phyloP scores from a whole-genome alignment of 1,140 invertebrate species.

The Scylla paramamosain region DNA sequence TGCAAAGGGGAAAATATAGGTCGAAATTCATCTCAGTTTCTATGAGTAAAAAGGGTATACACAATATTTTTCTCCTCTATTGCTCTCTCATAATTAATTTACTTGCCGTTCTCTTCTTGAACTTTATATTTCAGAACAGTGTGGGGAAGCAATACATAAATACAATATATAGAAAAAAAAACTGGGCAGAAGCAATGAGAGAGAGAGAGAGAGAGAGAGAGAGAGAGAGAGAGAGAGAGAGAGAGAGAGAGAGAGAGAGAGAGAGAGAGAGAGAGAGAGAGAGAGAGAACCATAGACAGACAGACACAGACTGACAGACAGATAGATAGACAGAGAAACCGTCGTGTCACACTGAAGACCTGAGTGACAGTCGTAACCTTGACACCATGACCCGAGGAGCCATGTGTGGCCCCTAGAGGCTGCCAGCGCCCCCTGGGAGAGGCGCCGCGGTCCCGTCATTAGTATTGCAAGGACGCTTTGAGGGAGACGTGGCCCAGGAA shows the following conservation, averaged over 20 bases:
- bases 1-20: no score
- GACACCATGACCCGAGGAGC: background rate
- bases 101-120: no score
- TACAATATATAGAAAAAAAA: background rate
- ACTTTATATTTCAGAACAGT: no score
- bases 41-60: no score
- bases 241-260: background rate
- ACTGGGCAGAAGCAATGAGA: background rate
- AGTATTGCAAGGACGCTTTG: background rate
- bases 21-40: no score
- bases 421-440: background rate
- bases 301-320: no score
- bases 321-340: background rate
- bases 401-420: background rate
- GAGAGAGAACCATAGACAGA: background rate
- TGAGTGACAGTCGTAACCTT: slow-evolving; percentile 10
- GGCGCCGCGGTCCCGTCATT: background rate
- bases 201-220: slow-evolving; percentile 19
- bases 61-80: no score
- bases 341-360: background rate
- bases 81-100: no score
- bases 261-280: background rate
- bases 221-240: background rate
- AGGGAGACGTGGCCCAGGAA: background rate
- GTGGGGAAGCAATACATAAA: no score